Base-by-base conservation (phyloP, 1,140 invertebrate species). In the Diabrotica virgifera region DNA sequence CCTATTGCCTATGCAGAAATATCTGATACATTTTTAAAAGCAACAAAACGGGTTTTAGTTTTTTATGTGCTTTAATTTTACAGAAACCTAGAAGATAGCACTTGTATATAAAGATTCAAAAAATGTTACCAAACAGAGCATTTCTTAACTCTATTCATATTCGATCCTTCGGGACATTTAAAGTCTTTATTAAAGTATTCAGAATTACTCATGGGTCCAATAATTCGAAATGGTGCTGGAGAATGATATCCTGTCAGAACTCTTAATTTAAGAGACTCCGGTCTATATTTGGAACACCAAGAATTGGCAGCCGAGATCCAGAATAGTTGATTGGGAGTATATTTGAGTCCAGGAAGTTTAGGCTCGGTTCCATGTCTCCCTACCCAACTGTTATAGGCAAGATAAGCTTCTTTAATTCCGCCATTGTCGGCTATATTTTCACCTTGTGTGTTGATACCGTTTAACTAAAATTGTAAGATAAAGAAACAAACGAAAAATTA, bases 141-240 rank as follows among this genome's bases (percentile, higher is more conserved):
- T 77, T 96, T 97, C 0, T 93, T 83, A 11, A 77, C 73, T 2
- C 95, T 94, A 80, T 97, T 97, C 93, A 97, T 96, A 36, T 84
- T 86, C 0, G 90, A 88, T 3, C 88, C 89, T 0, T 82, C 62
- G 0, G 91, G 89, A 79, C 96, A 98, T 54, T 90, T 87, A 80
- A 95, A 98, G 78, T 95, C 93, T 62, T 84, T 79, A 0, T 92
- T 82, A 80, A 98, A 98, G 62, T 95, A 90, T 56, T 88, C 84
- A 81, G 92, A 90, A 77, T 98, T 98, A 38, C 93, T 92, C 12
- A 97, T 79, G 0, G 95, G 92, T 5, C 95, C 95, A 52, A 91
- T 82, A 0, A 97, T 92, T 40, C 95, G 87, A 83, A 90, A 95
- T 63, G 87, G 84, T 24, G 88, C 88, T 0, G 91, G 92, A 13